Conservation (phyloP, 2,113 vertebrate genomes). For the Cygnus atratus region DNA sequence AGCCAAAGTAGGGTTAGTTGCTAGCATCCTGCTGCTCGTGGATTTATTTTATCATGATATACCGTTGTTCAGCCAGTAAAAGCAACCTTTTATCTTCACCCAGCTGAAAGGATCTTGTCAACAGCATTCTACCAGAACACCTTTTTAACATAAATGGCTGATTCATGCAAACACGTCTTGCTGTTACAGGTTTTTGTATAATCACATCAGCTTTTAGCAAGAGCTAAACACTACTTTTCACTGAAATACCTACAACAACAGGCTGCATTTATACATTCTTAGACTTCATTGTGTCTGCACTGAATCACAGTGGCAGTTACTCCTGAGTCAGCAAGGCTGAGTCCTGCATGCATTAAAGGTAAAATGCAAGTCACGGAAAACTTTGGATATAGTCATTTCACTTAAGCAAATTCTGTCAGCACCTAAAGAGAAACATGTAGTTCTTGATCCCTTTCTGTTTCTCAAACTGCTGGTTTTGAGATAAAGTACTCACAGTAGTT, state of each 20-base stretch:
- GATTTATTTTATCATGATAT: background rate
- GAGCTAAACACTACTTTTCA: background rate
- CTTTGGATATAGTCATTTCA: fast-evolving
- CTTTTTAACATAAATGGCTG: background rate
- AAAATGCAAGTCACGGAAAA: background rate
- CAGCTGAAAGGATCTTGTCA: background rate
- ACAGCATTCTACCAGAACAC: background rate
- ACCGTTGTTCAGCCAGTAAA: background rate
- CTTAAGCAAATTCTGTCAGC: background rate
- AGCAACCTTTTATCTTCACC: background rate
- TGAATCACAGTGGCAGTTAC: background rate
- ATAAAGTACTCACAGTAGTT: background rate
- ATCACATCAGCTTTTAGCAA: background rate
- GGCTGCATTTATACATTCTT: background rate
- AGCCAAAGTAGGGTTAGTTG: background rate
- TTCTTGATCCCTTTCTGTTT: background rate
- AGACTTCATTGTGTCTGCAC: background rate
- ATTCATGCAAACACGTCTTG: background rate
- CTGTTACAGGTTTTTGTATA: background rate
- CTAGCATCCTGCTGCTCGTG: background rate
- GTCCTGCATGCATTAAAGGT: background rate
- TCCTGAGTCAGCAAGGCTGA: background rate
- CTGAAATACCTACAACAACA: background rate
- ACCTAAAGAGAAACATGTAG: background rate
- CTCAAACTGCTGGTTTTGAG: background rate